Evolutionary conservation across 2,113 vertebrate species (phyloP).

Genomic region (Albula glossodonta): DNA sequence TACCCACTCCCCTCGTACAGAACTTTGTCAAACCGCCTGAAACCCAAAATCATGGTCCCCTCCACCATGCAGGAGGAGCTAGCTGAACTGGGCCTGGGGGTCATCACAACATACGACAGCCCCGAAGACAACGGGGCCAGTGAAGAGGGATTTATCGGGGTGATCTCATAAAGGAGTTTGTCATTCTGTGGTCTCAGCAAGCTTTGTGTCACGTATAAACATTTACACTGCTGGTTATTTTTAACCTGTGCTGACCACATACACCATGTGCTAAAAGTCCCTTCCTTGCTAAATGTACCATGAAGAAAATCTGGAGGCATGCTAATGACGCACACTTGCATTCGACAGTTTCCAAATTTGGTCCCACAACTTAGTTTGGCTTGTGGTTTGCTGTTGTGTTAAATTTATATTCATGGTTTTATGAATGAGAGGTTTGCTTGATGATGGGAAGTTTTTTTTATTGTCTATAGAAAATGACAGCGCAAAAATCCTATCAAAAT

Average conservation of each 20-base stretch:
- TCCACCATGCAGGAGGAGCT: conserved; percentile 71
- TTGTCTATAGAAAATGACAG: neutral
- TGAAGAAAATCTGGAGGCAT: neutral
- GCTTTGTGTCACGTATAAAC: neutral
- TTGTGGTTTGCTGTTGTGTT: neutral
- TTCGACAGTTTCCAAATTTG: neutral
- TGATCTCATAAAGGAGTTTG: conserved; percentile 59
- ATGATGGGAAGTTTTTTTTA: neutral
- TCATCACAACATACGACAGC: conserved; percentile 67
- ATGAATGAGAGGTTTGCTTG: conserved; percentile 11
- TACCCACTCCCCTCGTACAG: conserved; percentile 76
- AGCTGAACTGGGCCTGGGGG: conserved; percentile 69
- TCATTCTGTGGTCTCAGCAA: neutral
- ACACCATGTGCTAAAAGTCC: neutral
- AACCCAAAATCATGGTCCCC: conserved; percentile 73
- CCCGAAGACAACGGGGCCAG: conserved; percentile 58
- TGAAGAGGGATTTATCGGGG: conserved; percentile 67
- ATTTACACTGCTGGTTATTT: neutral
- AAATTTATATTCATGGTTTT: conserved; percentile 2
- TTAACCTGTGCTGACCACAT: neutral
- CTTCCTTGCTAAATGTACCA: neutral
- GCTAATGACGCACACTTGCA: neutral
- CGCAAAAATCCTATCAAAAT: neutral
- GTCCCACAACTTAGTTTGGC: neutral
- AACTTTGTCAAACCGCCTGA: conserved; percentile 74